These are phyloP conservation scores for Cyrtorhinus lividipennis DNA, from an alignment of 1,140 invertebrate genomes.

Conservation along the genomic window DNA sequence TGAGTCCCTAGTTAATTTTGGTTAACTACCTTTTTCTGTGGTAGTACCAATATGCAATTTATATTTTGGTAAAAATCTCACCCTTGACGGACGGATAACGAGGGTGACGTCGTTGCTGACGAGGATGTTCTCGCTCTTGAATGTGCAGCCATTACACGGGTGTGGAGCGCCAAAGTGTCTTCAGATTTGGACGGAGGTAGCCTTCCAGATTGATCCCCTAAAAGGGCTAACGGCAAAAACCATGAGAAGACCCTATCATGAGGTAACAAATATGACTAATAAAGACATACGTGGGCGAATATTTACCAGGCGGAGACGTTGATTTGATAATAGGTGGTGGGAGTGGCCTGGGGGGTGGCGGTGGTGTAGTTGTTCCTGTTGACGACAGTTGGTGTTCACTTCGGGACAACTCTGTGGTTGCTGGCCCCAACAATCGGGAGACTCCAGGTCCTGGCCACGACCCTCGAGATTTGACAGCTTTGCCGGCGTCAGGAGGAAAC, in stretches of 20 bases:
- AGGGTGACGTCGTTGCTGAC: constrained; percentile 48
- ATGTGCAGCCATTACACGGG: constrained; percentile 29
- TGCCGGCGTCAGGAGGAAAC: constrained; percentile 48
- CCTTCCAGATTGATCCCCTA: constrained; percentile 25
- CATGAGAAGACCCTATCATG: no score
- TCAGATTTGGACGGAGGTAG: constrained; percentile 60
- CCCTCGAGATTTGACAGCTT: constrained; percentile 58
- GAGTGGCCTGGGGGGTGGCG: constrained; percentile 12
- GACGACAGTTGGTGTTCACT: constrained; percentile 56
- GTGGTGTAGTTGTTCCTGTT: constrained; percentile 2
- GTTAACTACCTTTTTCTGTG: no score
- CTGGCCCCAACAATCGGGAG: constrained; percentile 25
- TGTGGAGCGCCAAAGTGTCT: constrained; percentile 44
- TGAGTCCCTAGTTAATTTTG: no score
- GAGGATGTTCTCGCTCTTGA: constrained; percentile 38
- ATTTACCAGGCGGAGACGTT: constrained; percentile 14
- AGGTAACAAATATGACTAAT: no score
- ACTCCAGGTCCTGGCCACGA: constrained; percentile 70
- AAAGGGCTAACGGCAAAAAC: constrained; percentile 9
- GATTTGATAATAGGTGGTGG: constrained; percentile 15
- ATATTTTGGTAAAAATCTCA: constrained; percentile 10
- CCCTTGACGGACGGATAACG: constrained; percentile 38
- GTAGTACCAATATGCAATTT: no score
- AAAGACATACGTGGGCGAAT: no score
- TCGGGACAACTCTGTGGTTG: constrained; percentile 59